Evolutionary conservation across 2,113 vertebrate species (phyloP), one percentile per base, ranked within the genome.

Genomic region (Oostethus manadensis): DNA sequence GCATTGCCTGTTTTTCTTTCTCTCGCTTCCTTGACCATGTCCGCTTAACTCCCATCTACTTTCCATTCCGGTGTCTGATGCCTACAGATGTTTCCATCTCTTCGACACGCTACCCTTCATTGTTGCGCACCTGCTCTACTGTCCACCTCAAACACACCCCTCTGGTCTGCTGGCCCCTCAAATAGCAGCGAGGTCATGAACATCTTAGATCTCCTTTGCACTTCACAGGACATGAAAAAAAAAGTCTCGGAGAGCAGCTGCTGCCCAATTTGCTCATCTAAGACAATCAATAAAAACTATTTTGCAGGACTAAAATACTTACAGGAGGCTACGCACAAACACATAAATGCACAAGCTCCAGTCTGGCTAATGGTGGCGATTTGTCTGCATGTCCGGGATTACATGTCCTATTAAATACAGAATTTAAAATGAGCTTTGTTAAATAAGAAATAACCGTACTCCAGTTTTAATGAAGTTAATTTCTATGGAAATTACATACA

Each of bases 351-450:
- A 23, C 63, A 60, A 11, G 49, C 64, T 56, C 70, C 60, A 54
- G 73, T 73, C 69, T 64, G 63, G 74, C 80, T 89, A 91, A 91
- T 88, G 86, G 85, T 85, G 79, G 86, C 86, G 81, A 89, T 90
- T 91, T 89, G 84, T 88, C 87, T 84, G 73, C 78, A 76, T 83
- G 86, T 79, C 80, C 81, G 83, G 79, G 87, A 90, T 90, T 88
- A 87, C 85, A 87, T 81, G 88, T 91, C 88, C 89, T 91, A 91
- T 91, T 90, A 91, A 90, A 89, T 86, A 89, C 82, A 86, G 88
- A 89, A 91, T 91, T 88, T 76, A 79, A 88, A 91, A 91, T 91
- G 88, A 91, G 87, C 78, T 81, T 83, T 71, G 76, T 91, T 88
- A 88, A 90, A 90, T 86, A 84, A 87, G 85, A 88, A 87, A 87